Evolutionary conservation across 1,140 invertebrate species (phyloP).

Genomic region (Holotrichia oblita): DNA sequence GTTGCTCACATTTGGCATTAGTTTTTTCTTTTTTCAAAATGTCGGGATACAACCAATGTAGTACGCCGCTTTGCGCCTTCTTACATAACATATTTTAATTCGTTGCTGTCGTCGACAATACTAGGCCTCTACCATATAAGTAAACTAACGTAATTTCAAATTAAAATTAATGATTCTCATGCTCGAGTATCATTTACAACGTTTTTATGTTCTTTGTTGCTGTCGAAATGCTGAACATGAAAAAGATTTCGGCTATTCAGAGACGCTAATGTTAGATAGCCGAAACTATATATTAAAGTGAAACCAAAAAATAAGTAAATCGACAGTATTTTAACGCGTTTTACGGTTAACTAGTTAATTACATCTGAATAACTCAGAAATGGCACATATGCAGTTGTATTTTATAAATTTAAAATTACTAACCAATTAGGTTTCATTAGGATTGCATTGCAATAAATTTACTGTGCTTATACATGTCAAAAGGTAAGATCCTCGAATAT

Average conservation of each 20-base stretch:
- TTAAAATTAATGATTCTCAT: slow-evolving; percentile 21
- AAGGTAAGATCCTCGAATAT: too few relatives aligned
- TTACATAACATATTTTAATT: background rate
- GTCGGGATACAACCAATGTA: background rate
- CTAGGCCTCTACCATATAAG: background rate
- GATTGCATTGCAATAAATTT: too few relatives aligned
- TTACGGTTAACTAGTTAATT: too few relatives aligned
- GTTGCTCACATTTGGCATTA: background rate
- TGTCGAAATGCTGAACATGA: background rate
- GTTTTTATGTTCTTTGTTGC: background rate
- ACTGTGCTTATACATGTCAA: too few relatives aligned
- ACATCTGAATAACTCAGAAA: too few relatives aligned
- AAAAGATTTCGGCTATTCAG: background rate
- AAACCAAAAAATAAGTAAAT: too few relatives aligned
- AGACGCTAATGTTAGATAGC: background rate
- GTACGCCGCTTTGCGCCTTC: background rate
- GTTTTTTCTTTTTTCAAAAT: background rate
- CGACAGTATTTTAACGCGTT: too few relatives aligned
- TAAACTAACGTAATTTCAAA: slow-evolving; percentile 9
- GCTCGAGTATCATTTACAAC: slow-evolving; percentile 15
- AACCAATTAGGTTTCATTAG: too few relatives aligned
- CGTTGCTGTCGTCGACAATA: background rate
- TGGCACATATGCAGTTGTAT: too few relatives aligned
- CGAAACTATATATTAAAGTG: background rate
- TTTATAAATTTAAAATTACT: too few relatives aligned